Evolutionary conservation across 2,888 invertebrate species (phyloP).

Genomic region (Mimumesa dahlbomi): DNA sequence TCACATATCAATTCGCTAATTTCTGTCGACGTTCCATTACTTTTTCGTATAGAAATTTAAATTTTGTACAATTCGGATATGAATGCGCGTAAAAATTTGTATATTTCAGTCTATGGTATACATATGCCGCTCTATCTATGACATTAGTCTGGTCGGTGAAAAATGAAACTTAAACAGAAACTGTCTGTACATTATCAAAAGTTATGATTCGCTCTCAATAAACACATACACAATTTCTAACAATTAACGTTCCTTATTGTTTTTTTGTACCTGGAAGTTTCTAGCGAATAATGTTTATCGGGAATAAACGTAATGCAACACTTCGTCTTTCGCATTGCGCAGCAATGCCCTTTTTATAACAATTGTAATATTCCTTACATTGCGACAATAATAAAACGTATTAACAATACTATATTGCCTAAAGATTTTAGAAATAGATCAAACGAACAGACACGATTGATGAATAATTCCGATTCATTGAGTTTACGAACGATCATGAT

Average conservation of each 20-base stretch:
- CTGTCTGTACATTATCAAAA: no score
- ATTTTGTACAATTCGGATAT: no score
- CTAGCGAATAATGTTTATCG: conserved; percentile 29
- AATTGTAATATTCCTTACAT: conserved; percentile 70
- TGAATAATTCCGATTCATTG: conserved; percentile 11
- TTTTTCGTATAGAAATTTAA: no score
- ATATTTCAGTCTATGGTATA: no score
- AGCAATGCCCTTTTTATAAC: conserved; percentile 74
- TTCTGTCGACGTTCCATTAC: no score
- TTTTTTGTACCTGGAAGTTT: conserved; percentile 25
- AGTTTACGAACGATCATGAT: conserved; percentile 7
- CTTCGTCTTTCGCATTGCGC: conserved; percentile 66
- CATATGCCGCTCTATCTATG: no score
- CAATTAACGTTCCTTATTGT: conserved; percentile 4
- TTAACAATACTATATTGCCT: conserved; percentile 71
- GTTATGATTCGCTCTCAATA: no score
- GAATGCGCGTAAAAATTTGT: no score
- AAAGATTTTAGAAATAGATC: conserved; percentile 36
- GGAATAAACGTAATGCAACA: conserved; percentile 50
- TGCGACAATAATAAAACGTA: conserved; percentile 67
- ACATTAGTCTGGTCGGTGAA: no score
- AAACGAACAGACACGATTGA: conserved; percentile 28
- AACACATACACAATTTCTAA: conserved; percentile 8
- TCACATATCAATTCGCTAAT: no score
- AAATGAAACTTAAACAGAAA: no score